Percentiles rank a stretch among this genome's conserved stretches.
phyloP scores from a whole-genome alignment of 2,113 vertebrate species.

The Crotalus viridis region DNA sequence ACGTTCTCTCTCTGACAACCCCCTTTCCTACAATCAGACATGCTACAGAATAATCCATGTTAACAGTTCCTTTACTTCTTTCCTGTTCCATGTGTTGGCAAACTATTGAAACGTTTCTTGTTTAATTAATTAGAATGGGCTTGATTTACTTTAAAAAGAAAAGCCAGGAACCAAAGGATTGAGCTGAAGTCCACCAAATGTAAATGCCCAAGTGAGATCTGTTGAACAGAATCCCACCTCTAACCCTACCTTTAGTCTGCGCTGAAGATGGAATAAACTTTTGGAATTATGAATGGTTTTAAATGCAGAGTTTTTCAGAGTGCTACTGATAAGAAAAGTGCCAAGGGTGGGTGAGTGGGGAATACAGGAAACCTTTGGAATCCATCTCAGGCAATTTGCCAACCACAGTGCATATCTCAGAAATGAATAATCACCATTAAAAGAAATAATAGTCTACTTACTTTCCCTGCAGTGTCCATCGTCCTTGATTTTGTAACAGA shows the following conservation, averaged over 20 bases:
- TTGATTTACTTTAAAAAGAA: neutral
- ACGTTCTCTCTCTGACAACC: neutral
- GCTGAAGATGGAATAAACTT: no score
- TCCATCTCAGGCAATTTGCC: neutral
- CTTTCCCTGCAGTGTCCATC: conserved; percentile 23
- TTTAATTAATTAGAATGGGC: neutral
- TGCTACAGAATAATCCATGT: neutral
- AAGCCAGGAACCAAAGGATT: neutral
- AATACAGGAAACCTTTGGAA: neutral
- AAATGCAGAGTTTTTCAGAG: neutral
- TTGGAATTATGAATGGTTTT: neutral
- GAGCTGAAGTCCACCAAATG: neutral
- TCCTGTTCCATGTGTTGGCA: neutral
- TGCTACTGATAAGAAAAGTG: neutral
- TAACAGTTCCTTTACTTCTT: neutral
- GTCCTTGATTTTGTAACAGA: neutral
- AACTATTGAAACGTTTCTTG: neutral
- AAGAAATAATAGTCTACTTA: conserved; percentile 4
- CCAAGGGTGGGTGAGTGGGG: neutral
- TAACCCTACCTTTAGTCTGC: no score
- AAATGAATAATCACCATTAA: neutral
- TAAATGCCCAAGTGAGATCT: neutral
- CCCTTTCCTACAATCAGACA: neutral
- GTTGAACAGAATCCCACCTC: neutral
- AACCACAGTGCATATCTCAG: neutral